Base-by-base conservation (phyloP, 1,140 invertebrate genomes). In the Caenorhabditis inopinata region DNA sequence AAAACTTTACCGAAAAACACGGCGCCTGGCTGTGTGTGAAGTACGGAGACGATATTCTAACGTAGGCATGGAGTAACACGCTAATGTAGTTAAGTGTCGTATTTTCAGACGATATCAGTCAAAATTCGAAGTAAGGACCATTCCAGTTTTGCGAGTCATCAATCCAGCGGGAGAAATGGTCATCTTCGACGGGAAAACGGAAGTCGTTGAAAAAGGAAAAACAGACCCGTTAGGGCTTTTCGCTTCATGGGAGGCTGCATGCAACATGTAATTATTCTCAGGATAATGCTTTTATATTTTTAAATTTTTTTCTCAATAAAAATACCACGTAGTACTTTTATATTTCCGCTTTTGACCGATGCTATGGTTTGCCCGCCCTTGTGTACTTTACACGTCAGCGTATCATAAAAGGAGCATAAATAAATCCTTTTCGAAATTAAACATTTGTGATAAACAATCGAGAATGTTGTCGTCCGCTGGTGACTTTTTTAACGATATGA, bases 161-260 rank as follows among this genome's bases (percentile, higher is more conserved):
- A 88, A 88, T 38, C 76, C 86, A 14, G 87, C 88, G 73, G 86
- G 86, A 23, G 86, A 82, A 27, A 84, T 87, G 21, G 83, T 87
- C 6, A 85, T 87, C 49, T 16, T 83, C 4, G 87, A 87, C 77
- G 86, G 85, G 42, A 83, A 87, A 18, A 85, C 86, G 2, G 86
- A 87, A 77, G 83, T 87, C 29, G 79, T 68, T 16, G 76, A 78
- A 14, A 75, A 51, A 48, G 74, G 45, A 75, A 75, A 75, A 48
- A 45, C 45, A 16, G 47, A 75, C 25, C 74, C 74, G 9, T 12
- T 47, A 6, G 74, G 74, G 48, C 21, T 75, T 4, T 75, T 75
- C 21, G 74, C 45, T 35, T 16, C 45, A 16, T 75, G 74, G 74
- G 25, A 75, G 14, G 45, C 74, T 25, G 45, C 47, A n/a, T 75